Conservation (phyloP, 2,888 invertebrate genomes). For the Lasioglossum vierecki region DNA sequence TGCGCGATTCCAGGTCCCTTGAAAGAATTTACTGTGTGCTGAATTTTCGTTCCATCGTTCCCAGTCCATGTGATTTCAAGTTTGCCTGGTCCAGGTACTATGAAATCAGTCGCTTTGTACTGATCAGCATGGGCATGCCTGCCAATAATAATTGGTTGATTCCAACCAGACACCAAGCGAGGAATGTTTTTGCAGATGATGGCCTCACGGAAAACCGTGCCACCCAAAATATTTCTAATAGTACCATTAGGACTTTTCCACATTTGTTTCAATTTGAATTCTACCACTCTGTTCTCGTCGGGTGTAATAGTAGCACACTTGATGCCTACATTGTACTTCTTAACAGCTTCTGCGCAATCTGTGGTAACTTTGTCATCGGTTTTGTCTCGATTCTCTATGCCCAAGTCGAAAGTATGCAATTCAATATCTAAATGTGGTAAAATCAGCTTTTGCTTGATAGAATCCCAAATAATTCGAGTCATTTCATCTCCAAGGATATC, state of each 20-base stretch:
- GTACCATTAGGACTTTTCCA: conserved; percentile 97
- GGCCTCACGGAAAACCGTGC: conserved; percentile 93
- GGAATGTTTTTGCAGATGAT: conserved; percentile 97
- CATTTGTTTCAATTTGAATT: conserved; percentile 94
- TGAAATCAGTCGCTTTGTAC: conserved; percentile 98
- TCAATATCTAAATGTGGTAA: conserved; percentile 98
- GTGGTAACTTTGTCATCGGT: conserved; percentile 98
- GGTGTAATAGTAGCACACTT: conserved; percentile 99
- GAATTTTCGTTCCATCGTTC: conserved; percentile 87
- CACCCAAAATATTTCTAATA: conserved; percentile 94
- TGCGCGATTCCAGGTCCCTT: conserved; percentile 95
- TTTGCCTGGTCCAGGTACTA: conserved; percentile 95
- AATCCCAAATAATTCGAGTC: conserved; percentile 99
- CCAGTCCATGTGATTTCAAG: conserved; percentile 94
- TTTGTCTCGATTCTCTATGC: conserved; percentile 96
- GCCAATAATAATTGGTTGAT: conserved; percentile 98
- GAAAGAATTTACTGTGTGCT: conserved; percentile 92
- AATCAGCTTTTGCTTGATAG: conserved; percentile 98
- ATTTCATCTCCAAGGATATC: conserved; percentile 98
- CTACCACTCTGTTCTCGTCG: conserved; percentile 97
- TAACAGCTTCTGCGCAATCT: conserved; percentile 98
- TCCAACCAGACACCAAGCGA: conserved; percentile 97
- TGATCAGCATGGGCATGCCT: conserved; percentile 99
- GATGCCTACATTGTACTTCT: conserved; percentile 98
- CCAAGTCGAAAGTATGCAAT: conserved; percentile 96